Evolutionary conservation across 2,113 vertebrate genomes (phyloP).

Genomic region (Thamnaconus septentrionalis): DNA sequence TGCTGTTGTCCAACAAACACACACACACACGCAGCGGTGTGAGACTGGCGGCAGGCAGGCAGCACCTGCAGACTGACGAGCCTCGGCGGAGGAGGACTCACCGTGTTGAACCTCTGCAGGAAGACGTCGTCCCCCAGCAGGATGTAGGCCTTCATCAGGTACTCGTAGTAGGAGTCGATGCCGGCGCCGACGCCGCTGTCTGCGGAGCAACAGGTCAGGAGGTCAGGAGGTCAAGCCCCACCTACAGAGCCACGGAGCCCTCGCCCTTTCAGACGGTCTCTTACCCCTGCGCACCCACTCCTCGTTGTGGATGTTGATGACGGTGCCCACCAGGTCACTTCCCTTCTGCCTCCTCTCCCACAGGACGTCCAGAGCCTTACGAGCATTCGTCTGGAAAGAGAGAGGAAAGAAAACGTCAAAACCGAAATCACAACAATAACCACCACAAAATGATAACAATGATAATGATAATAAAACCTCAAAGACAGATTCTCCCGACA

Average conservation of each 20-base stretch:
- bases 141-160: slow-evolving; percentile 97
- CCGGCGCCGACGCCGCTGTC: slow-evolving; percentile 97
- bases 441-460: neutral
- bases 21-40: slow-evolving; percentile 10
- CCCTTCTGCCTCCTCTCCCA: slow-evolving; percentile 96
- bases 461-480: slow-evolving; percentile 79
- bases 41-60: neutral
- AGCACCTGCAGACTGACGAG: neutral
- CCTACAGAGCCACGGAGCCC: neutral
- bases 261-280: neutral
- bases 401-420: neutral
- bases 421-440: no score
- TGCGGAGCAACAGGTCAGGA: slow-evolving; percentile 52
- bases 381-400: slow-evolving; percentile 85
- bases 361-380: slow-evolving; percentile 95
- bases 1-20: slow-evolving; percentile 74
- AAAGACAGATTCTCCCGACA: slow-evolving; percentile 93
- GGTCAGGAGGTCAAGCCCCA: neutral
- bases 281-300: slow-evolving; percentile 87
- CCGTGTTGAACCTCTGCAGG: slow-evolving; percentile 95
- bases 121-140: slow-evolving; percentile 94
- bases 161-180: slow-evolving; percentile 98
- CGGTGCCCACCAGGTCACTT: slow-evolving; percentile 96
- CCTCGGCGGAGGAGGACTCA: slow-evolving; percentile 66
- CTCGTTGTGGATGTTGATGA: slow-evolving; percentile 97